Evolutionary conservation across 2,888 invertebrate species (phyloP), one percentile per base, ranked within the genome.

Genomic region (Amphiduros pacificus): DNA sequence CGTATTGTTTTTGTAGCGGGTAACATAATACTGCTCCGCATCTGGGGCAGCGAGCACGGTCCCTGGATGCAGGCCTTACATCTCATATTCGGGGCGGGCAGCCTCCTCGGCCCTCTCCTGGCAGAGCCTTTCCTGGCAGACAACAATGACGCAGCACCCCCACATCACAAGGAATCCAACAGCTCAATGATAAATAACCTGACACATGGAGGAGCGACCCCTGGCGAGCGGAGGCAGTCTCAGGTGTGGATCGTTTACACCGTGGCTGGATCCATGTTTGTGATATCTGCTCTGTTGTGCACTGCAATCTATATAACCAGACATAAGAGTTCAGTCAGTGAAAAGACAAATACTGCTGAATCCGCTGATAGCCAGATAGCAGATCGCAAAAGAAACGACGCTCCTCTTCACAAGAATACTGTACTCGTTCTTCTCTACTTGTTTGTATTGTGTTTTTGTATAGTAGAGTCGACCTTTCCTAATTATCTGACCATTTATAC

Each of bases 41-140:
- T 59, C 28, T 59, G 59, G 59, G 44, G 53, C 5, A 36, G 53
- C 1, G 44, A 59, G 5, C 40, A 52, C 22, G 59, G 59, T 2
- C 59, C 59, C 2, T 59, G 59, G 59, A 59, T 59, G 59, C 59
- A 59, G 27, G 59, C 59, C 14, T 44, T 59, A 5, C 59, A 59
- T 28, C 53, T 6, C 31, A 52, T 53, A 2, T 59, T 53, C 41
- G 59, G 59, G 1, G 5, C 27, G 2, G 59, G 59, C 6, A 44
- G 32, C 4, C 52, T 51, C 5, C 11, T 53, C 9, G 52, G 52
- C 26, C 59, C 59, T 20, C 44, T 59, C 2, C 3, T 59, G 11
- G 59, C 53, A 5, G 52, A 52, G 24, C 59, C 59, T 4, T 59
- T 59, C 24, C 24, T 59, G 22, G 44, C n/a, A 4, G 44, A 44